Base-by-base conservation (phyloP, 2,888 invertebrate genomes). In the Drosophila falleni region DNA sequence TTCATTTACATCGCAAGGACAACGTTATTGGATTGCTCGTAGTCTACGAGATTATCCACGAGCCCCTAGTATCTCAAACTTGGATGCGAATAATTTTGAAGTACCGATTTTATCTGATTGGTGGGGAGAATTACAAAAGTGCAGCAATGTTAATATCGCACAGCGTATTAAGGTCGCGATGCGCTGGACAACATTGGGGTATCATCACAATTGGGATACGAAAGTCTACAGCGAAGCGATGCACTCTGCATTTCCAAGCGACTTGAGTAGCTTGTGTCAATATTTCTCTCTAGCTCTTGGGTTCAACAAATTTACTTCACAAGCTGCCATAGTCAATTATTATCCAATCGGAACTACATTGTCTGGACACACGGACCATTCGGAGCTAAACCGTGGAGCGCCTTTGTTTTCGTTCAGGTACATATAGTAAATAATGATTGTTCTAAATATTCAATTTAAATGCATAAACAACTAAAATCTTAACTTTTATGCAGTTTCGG, bases 161-260 rank as follows among this genome's bases (percentile, higher is more conserved):
- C 76, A 81, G 80, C 92, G 91, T 3, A 80, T 92, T 87, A 92
- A 87, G 81, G 90, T 78, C 69, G 94, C 80, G 67, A 92, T 99
- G 81, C 94, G 99, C 83, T 99, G 99, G 99, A 95, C 96, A 1
- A 99, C 99, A 0, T 93, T 99, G 37, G 99, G 99, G 13, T 99
- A 98, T 91, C 99, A 99, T 93, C 98, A 99, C 93, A 96, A 99
- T 92, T 99, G 99, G 99, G 96, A 98, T 88, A 97, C 97, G 59
- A 99, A 99, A 94, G 95, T 95, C 11, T 97, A 97, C 89, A 94
- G 93, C 63, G 97, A 97, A 92, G 91, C 94, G 5, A 94, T 94
- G 70, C 95, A 94, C 90, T 93, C 94, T 51, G 89, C 92, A 10
- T 97, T 98, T 92, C 98, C 98, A 0, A 74, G 89, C 13, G 97